Evolutionary conservation across 2,113 vertebrate species (phyloP), one percentile per base, ranked within the genome.

Genomic region (Triplophysa dalaica): DNA sequence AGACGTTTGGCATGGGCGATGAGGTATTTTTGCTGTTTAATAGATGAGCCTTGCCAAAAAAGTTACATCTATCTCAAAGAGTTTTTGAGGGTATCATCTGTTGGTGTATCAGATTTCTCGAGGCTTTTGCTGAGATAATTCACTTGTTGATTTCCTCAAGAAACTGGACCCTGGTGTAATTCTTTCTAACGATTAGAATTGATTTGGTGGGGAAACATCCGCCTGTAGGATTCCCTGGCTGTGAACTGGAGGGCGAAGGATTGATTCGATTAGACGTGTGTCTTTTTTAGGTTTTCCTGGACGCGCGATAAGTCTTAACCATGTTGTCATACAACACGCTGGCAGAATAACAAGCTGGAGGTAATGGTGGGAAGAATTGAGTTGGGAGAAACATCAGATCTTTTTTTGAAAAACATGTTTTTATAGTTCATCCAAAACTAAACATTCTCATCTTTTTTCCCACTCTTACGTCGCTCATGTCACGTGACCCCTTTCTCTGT

Each of bases 11-110:
- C 17, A 62, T 56, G 54, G 54, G 17, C 3, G 4, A 17, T 17
- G 16, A 17, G 16, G 7, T 21, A 58, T 21, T 58, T 54, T 21
- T 58, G 54, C 17, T n/a, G 54, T 45, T 45, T 45, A 21, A 21
- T 21, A 1, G 78, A 24, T 54, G 62, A 72, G 68, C 21, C 29
- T 24, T 84, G 83, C 63, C n/a, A 16, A 21, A 50, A 64, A 16
- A 70, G 66, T 45, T 64, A 60, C 54, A 81, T 82, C 56, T 69
- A 75, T 87, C 69, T 66, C 63, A 73, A 52, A 81, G 21, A 75
- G 9, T 80, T 84, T 87, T 74, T 43, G 38, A 80, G 17, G 19
- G 33, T 75, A 70, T 70, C 60, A 50, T 85, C 45, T 85, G 45
- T 81, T 60, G 45, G 66, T 68, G 62, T 29, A n/a, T 52, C 33